A percentile compares a stretch with the other conserved stretches of the same genome.
These are phyloP conservation scores for Butastur rufipennis DNA, from an alignment of 2,113 vertebrate species.

Conservation along the genomic window DNA sequence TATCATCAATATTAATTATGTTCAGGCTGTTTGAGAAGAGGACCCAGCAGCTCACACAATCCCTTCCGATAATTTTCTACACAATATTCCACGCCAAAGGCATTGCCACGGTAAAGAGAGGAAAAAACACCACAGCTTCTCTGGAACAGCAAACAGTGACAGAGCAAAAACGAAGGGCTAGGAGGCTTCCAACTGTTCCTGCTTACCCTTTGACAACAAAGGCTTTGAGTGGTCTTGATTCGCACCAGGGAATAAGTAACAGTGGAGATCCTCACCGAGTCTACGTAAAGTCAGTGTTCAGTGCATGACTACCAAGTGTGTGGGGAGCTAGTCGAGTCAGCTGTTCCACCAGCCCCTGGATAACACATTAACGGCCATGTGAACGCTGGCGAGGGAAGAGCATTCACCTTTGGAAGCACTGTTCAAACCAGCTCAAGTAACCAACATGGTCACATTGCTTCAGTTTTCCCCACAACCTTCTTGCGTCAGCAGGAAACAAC, in stretches of 20 bases:
- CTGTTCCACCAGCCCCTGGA: background rate
- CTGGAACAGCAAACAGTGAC: background rate
- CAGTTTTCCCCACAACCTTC: background rate
- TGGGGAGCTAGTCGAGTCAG: background rate
- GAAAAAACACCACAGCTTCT: background rate
- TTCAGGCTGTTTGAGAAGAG: background rate
- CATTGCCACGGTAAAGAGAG: background rate
- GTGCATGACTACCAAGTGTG: fast-evolving
- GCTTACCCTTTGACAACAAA: background rate
- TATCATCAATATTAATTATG: background rate
- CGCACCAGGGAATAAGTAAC: background rate
- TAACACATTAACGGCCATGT: background rate
- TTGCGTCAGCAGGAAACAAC: background rate
- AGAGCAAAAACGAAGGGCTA: background rate
- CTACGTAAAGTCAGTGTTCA: background rate
- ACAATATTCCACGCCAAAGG: background rate
- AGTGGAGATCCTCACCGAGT: background rate
- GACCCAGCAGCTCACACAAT: background rate
- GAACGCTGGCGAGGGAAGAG: background rate
- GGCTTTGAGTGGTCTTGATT: background rate
- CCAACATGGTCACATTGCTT: background rate
- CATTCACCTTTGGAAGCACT: background rate
- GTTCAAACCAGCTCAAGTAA: background rate
- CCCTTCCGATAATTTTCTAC: background rate
- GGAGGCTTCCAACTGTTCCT: background rate